These are phyloP conservation scores for Tenualosa ilisha DNA, from an alignment of 2,797 vertebrate genomes.

Conservation along the genomic window DNA sequence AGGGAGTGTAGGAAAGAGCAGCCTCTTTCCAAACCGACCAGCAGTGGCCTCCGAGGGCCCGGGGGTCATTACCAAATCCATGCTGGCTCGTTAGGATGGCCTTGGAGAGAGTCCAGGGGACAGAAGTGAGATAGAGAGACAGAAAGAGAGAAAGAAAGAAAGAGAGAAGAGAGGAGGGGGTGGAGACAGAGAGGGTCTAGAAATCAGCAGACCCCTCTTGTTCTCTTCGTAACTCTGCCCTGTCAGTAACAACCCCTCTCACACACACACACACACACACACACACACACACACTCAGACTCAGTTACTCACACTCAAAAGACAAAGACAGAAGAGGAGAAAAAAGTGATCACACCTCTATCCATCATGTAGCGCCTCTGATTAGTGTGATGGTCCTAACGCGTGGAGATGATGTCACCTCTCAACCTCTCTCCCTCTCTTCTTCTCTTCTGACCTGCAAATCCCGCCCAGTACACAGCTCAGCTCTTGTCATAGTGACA, in stretches of 20 bases:
- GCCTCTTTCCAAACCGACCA: conserved; percentile 31
- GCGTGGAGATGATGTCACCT: conserved; percentile 52
- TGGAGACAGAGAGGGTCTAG: too few species aligned
- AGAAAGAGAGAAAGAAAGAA: neutral
- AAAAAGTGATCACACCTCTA: neutral
- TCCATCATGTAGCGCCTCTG: conserved; percentile 10
- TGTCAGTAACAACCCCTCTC: neutral
- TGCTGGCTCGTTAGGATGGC: conserved; percentile 71
- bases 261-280: neutral
- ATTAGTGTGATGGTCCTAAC: conserved; percentile 36
- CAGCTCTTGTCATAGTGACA: neutral
- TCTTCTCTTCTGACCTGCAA: conserved; percentile 26
- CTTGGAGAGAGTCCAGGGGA: conserved; percentile 68
- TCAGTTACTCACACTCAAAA: neutral
- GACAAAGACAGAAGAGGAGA: neutral
- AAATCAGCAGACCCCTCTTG: too few species aligned
- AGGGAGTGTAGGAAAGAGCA: neutral
- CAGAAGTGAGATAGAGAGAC: conserved; percentile 17
- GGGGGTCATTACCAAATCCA: conserved; percentile 58
- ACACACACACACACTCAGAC: neutral
- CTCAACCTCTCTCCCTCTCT: conserved; percentile 9
- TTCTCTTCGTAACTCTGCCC: too few species aligned
- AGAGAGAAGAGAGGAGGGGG: neutral
- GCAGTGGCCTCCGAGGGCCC: conserved; percentile 55
- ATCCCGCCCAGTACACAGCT: neutral